Base-by-base conservation (phyloP, 2,113 vertebrate genomes). In the Calonectris borealis region DNA sequence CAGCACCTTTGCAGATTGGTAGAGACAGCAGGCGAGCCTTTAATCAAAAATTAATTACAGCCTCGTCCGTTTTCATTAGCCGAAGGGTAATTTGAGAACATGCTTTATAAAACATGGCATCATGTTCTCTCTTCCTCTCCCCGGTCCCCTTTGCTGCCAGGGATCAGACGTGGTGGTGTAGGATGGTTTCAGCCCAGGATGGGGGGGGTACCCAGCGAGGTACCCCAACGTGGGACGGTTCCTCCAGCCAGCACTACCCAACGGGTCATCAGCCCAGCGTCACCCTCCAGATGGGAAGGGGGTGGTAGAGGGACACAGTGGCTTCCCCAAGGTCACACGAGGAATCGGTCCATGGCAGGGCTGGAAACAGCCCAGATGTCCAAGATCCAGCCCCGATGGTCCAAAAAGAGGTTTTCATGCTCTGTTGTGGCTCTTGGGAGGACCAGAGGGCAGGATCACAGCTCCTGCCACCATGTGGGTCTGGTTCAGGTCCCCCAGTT, bases 11-110 rank as follows among this genome's bases (percentile, higher is more conserved):
- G 5, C 81, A 73, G 52, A 72, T 61, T 31, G 81, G 87, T 51
- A 48, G 77, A 92, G 83, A 57, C 93, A 93, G 73, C 94, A 91
- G 86, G 86, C 11, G 4, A 95, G 71, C 73, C 75, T 93, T 95
- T 89, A 90, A 96, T 94, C 73, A 97, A 64, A 92, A 93, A 60
- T 83, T 92, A 95, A 92, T 96, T 95, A 81, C 86, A 88, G 44
- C 68, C 90, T 82, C 17, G 29, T 95, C 94, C 11, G 3, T 96
- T 85, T 96, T 95, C 36, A 29, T 97, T 95, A 96, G 75, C 75
- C 2, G 4, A 66, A 78, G 91, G 86, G 75, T 85, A 94, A 93
- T 88, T 97, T 72, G 91, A 80, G 93, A 92, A 73, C 32, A 8
- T 16, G 46, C 84, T 85, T 89, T 93, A 48, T 51, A 49, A 78